Evolutionary conservation across 1,140 invertebrate species (phyloP).

Genomic region (Uloborus diversus): DNA sequence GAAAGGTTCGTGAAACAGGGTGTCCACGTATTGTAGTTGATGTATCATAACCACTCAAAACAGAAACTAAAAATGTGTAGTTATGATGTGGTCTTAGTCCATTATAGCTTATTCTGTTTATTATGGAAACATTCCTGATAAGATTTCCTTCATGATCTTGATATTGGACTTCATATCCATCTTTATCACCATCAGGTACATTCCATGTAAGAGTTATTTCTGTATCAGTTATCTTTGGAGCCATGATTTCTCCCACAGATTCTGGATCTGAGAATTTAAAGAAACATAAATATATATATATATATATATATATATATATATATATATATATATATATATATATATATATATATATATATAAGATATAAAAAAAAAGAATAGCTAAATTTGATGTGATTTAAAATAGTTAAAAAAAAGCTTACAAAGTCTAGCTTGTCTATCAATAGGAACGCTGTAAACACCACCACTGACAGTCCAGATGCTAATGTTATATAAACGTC

Average conservation of each 20-base stretch:
- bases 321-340: not conserved
- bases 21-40: constrained; percentile 76
- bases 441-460: constrained; percentile 83
- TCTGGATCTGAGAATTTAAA: constrained; percentile 73
- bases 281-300: not conserved
- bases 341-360: not conserved
- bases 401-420: not conserved
- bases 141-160: constrained; percentile 72
- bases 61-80: constrained; percentile 89
- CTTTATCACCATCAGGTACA: constrained; percentile 82
- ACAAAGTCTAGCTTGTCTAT: constrained; percentile 81
- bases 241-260: constrained; percentile 80
- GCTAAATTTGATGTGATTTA: not conserved
- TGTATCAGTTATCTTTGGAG: constrained; percentile 79
- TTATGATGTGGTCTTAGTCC: constrained; percentile 83
- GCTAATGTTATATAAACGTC: constrained; percentile 86
- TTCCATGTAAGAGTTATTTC: constrained; percentile 85
- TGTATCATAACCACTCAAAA: constrained; percentile 81
- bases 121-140: constrained; percentile 77
- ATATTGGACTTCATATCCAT: constrained; percentile 88
- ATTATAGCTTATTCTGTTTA: constrained; percentile 76
- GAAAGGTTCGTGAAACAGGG: constrained; percentile 81
- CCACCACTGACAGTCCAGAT: constrained; percentile 89
- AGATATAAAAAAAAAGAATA: not conserved
- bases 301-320: not conserved